Base-by-base conservation (phyloP, 2,888 invertebrate genomes). In the Drosophila subsilvestris region DNA sequence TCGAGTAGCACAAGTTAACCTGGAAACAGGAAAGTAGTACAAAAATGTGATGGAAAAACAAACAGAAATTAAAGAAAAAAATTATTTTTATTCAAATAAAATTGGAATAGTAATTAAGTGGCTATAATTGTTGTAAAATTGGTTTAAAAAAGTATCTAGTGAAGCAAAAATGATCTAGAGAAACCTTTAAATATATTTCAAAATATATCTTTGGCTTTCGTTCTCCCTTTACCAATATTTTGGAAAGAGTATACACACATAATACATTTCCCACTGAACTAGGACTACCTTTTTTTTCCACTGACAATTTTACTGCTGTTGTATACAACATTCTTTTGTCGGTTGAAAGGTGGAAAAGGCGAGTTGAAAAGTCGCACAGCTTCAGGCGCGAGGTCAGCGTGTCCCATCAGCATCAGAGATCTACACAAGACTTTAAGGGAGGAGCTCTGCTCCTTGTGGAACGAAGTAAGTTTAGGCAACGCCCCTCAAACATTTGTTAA, bases 321-420 rank as follows among this genome's bases (percentile, higher is more conserved):
- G 17, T 60, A 14, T 17, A 18, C 22, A 32, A 17, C n/a, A 50
- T 53, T 53, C 57, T 61, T 53, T 8, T 42, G 3, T 32, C 45
- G 50, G 55, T 22, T 59, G 45, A 75, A 75, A 76, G 81, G 76
- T 78, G 76, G 37, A 80, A 83, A 75, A 69, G 70, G 29, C 51
- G 50, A 63, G 77, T 43, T 66, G 56, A 70, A 68, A 81, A 84
- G 70, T 60, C 60, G 51, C 43, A 37, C 25, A 45, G 76, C 76
- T 63, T 42, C 69, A 53, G 80, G 86, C 78, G 69, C 1, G 3
- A 14, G 37, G 56, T 65, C 68, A 61, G 56, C 55, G 66, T 51
- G 63, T 29, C 32, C 22, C 63, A 17, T 62, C 32, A 32, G 22
- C 37, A 1, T 9, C 60, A 10, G 14, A 14, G 14, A 3, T 6